Evolutionary conservation across 2,113 vertebrate species (phyloP).

Genomic region (Phaetusa simplex): DNA sequence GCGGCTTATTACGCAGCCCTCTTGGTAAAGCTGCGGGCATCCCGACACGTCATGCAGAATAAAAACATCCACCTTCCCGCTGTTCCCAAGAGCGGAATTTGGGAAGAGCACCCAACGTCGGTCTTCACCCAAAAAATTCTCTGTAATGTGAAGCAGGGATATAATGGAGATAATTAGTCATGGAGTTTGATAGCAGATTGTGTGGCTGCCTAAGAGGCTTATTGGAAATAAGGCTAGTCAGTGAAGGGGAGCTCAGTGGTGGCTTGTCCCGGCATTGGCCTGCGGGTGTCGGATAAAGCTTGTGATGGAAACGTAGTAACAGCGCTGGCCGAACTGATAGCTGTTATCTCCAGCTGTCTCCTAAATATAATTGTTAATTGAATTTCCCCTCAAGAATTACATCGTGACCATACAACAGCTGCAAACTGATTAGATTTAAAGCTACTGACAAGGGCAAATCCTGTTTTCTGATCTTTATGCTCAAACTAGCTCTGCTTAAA

Average conservation of each 20-base stretch:
- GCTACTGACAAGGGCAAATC: conserved; percentile 26
- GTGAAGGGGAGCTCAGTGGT: background rate
- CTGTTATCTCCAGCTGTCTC: conserved; percentile 40
- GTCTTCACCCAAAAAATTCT: accelerated
- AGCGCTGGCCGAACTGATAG: background rate
- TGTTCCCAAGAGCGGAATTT: background rate
- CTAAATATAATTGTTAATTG: conserved; percentile 28
- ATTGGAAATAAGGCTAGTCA: background rate
- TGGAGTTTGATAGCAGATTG: background rate
- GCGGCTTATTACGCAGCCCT: background rate
- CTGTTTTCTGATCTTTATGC: conserved; percentile 40
- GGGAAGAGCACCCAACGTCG: accelerated
- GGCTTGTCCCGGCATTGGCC: background rate
- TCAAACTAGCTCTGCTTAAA: conserved; percentile 25
- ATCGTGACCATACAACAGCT: conserved; percentile 4
- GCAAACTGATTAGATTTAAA: conserved; percentile 46
- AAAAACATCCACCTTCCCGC: too few species aligned
- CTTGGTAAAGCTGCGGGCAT: background rate
- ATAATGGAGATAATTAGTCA: background rate
- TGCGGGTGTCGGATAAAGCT: background rate
- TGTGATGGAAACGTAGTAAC: background rate
- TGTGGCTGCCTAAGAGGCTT: conserved; percentile 7
- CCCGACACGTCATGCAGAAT: accelerated
- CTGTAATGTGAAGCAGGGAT: accelerated
- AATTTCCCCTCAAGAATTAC: conserved; percentile 32